Conservation (phyloP, 2,888 invertebrate species). For the Cerceris ruficornis region DNA sequence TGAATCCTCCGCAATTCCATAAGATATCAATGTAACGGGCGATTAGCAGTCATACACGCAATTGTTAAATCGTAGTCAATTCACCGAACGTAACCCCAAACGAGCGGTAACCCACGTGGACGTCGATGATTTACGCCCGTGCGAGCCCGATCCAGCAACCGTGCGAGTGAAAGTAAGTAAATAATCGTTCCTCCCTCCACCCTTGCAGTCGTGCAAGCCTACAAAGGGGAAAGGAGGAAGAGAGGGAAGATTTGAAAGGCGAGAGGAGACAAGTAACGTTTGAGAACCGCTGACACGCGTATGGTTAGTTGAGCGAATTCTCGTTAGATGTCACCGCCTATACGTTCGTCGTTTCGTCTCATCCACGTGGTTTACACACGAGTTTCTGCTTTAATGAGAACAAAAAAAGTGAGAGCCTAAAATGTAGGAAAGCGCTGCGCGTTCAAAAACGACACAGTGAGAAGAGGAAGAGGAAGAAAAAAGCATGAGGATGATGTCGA, state of each 20-base stretch:
- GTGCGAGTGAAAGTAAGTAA: slow-evolving; percentile 73
- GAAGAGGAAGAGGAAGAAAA: slow-evolving; percentile 4
- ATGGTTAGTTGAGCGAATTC: slow-evolving; percentile 35
- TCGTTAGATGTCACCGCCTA: slow-evolving; percentile 72
- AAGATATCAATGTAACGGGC: neutral
- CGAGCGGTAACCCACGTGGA: slow-evolving; percentile 43
- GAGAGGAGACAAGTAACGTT: slow-evolving; percentile 8
- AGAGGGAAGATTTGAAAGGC: slow-evolving; percentile 17
- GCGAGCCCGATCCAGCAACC: slow-evolving; percentile 33
- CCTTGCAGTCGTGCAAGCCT: slow-evolving; percentile 3
- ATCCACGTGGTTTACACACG: slow-evolving; percentile 73
- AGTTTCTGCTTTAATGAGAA: slow-evolving; percentile 61
- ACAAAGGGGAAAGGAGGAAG: slow-evolving; percentile 13
- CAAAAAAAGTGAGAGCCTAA: neutral
- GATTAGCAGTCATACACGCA: neutral
- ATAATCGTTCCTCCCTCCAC: slow-evolving; percentile 67
- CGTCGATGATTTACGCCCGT: slow-evolving; percentile 49
- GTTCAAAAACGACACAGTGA: slow-evolving; percentile 7
- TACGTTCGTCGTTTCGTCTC: slow-evolving; percentile 43
- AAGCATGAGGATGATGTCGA: slow-evolving; percentile 15
- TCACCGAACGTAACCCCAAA: slow-evolving; percentile 21
- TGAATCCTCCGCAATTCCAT: too few species aligned
- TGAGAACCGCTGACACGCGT: slow-evolving; percentile 54
- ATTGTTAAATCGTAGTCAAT: slow-evolving; percentile 11
- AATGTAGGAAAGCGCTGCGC: slow-evolving; percentile 1